phyloP scores from a whole-genome alignment of 2,888 invertebrate species.

The Poecilus cupreus region DNA sequence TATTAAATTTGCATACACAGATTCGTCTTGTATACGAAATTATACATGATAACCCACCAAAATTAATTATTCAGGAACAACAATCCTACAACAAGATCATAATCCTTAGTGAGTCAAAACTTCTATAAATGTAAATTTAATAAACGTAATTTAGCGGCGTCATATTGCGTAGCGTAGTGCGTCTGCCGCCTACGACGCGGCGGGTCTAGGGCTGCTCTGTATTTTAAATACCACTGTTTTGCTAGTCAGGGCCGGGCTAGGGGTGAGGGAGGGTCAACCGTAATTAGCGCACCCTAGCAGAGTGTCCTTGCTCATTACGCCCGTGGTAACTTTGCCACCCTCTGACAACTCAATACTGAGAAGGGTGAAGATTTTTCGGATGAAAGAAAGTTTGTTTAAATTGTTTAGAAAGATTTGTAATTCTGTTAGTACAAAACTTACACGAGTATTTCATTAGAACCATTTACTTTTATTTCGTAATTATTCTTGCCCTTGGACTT shows the following conservation, averaged over 20 bases:
- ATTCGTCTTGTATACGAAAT: conserved; percentile 18
- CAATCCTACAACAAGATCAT: conserved; percentile 40
- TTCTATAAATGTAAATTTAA: conserved; percentile 51
- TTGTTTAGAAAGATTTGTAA: neutral
- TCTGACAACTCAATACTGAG: conserved; percentile 13
- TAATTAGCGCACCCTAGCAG: conserved; percentile 56
- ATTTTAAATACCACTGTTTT: conserved; percentile 49
- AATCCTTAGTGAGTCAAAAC: conserved; percentile 44
- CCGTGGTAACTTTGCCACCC: conserved; percentile 15
- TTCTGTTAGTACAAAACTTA: too few relatives aligned
- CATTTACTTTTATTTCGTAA: too few relatives aligned
- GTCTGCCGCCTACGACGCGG: neutral
- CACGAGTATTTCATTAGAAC: too few relatives aligned
- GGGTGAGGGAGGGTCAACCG: conserved; percentile 48
- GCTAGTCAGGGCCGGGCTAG: neutral
- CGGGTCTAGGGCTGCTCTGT: neutral
- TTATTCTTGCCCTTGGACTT: too few relatives aligned
- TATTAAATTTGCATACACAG: conserved; percentile 37
- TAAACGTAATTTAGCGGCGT: conserved; percentile 46
- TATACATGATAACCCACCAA: conserved; percentile 39
- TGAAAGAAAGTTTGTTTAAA: neutral
- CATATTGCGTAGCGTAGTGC: conserved; percentile 13
- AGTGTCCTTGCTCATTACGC: conserved; percentile 50
- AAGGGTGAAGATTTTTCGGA: conserved; percentile 10
- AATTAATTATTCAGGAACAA: conserved; percentile 40